Base-by-base conservation (phyloP, 2,888 invertebrate genomes). In the Agrochola macilenta region DNA sequence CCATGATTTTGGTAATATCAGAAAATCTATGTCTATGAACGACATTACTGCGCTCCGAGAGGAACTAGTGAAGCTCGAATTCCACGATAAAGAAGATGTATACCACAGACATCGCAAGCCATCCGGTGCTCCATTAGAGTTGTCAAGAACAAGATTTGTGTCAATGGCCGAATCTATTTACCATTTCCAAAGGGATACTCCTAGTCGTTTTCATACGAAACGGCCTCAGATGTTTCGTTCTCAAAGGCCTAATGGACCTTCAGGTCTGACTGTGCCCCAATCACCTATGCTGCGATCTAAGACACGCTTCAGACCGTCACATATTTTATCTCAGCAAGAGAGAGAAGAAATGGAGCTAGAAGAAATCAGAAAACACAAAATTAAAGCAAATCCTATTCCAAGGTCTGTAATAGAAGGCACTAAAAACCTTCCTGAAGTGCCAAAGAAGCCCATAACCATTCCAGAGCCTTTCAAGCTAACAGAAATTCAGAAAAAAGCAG, bases 401-500 rank as follows among this genome's bases (percentile, higher is more conserved):
- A 96, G 96, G 85, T 97, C 97, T 80, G 97, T 98, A 5, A 93
- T 98, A 57, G 95, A 96, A 81, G 97, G 97, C 3, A 90, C 96
- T 23, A 95, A 95, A 78, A 91, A 94, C 80, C 94, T 97, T n/a
- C 96, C 97, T 8, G 95, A 96, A 68, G 94, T 97, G 0, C 90
- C 93, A 0, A 97, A 94, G 74, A 98, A 97, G 87, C 96, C 97
- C 0, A 58, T 91, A 0, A 98, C 98, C 3, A 87, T 97, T 26
- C 97, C 97, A 0, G 97, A 97, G 88, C 98, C 98, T 30, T 98
- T 98, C 85, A 97, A 97, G n/a, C 92, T 98, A 57, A 97, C 97
- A 11, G 96, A 97, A 93, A 91, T 96, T 1, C 95, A 94, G 43
- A 97, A 97, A 87, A 97, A 95, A 81, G 20, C 87, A 2, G 60